A percentile compares a stretch with the other conserved stretches of the same genome.
These are phyloP conservation scores for Gobio gobio DNA, from an alignment of 2,113 vertebrate genomes.

Conservation along the genomic window DNA sequence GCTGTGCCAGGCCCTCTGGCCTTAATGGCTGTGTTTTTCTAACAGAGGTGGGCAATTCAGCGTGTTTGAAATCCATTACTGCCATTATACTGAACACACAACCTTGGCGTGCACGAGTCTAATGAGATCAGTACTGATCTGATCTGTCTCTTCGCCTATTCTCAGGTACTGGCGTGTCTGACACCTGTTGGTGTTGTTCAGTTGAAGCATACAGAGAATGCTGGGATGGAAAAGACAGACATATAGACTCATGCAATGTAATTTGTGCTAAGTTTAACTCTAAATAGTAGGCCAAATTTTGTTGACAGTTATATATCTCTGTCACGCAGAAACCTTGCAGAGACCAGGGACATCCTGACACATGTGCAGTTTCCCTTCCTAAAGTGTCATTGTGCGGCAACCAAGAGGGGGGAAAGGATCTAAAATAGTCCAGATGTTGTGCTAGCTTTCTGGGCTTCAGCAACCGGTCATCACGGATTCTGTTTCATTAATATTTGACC, in stretches of 20 bases:
- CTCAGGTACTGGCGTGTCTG: background rate
- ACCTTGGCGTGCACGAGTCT: background rate
- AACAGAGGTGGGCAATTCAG: constrained; percentile 1
- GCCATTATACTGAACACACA: constrained; percentile 9
- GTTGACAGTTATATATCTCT: background rate
- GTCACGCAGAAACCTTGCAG: background rate
- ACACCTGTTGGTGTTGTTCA: background rate
- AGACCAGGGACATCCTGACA: constrained; percentile 4
- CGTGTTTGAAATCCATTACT: constrained; percentile 16
- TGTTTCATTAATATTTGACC: background rate
- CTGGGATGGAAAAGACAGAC: background rate
- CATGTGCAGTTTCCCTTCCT: constrained; percentile 8
- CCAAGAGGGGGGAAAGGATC: background rate
- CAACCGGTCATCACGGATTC: background rate
- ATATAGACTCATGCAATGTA: background rate
- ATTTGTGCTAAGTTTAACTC: background rate
- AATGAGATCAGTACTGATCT: background rate
- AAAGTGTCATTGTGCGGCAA: background rate
- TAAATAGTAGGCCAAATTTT: background rate
- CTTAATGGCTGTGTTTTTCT: constrained; percentile 46
- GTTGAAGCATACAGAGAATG: background rate
- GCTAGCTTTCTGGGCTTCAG: background rate
- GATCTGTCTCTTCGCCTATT: background rate
- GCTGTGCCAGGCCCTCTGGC: constrained; percentile 32
- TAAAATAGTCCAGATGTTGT: background rate